Evolutionary conservation across 2,797 vertebrate genomes (phyloP).

Genomic region (Danio jaintianensis): DNA sequence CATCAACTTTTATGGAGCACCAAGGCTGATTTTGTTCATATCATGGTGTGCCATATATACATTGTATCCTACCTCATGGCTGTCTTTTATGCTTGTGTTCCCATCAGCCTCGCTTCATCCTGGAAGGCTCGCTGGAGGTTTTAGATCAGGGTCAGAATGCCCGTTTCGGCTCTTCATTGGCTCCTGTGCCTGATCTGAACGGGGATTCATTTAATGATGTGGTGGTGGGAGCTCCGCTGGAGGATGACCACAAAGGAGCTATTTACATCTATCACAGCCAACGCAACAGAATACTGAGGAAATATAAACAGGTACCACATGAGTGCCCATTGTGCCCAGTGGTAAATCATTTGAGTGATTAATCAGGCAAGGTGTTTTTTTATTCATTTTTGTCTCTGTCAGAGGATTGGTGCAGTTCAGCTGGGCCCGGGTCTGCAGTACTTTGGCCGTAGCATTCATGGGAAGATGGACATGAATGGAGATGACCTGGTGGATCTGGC

Average conservation of each 20-base stretch:
- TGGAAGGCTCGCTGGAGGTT: slow-evolving; percentile 84
- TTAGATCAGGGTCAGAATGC: slow-evolving; percentile 91
- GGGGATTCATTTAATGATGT: slow-evolving; percentile 93
- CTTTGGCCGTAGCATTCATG: slow-evolving; percentile 94
- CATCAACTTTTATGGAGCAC: slow-evolving; percentile 12
- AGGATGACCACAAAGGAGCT: slow-evolving; percentile 90
- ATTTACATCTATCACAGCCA: slow-evolving; percentile 92
- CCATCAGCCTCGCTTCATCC: slow-evolving; percentile 74
- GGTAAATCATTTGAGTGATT: too few relatives aligned
- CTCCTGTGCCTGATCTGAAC: slow-evolving; percentile 91
- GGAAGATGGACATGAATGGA: slow-evolving; percentile 91
- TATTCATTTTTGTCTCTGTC: slow-evolving; percentile 53
- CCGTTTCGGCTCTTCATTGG: slow-evolving; percentile 91
- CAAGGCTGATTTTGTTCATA: slow-evolving; percentile 1
- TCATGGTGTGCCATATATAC: not conserved
- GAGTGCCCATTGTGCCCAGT: too few relatives aligned
- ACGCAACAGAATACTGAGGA: slow-evolving; percentile 81
- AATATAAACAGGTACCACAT: slow-evolving; percentile 88
- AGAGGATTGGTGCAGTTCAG: slow-evolving; percentile 88
- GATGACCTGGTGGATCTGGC: slow-evolving; percentile 92
- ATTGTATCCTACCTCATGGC: not conserved
- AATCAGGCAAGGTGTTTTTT: not conserved
- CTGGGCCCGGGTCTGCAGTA: slow-evolving; percentile 86
- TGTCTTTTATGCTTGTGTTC: slow-evolving; percentile 12
- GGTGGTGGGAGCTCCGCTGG: slow-evolving; percentile 91